Evolutionary conservation across 2,888 invertebrate species (phyloP), one percentile per base, ranked within the genome.

Genomic region (Drosophila subquinaria): DNA sequence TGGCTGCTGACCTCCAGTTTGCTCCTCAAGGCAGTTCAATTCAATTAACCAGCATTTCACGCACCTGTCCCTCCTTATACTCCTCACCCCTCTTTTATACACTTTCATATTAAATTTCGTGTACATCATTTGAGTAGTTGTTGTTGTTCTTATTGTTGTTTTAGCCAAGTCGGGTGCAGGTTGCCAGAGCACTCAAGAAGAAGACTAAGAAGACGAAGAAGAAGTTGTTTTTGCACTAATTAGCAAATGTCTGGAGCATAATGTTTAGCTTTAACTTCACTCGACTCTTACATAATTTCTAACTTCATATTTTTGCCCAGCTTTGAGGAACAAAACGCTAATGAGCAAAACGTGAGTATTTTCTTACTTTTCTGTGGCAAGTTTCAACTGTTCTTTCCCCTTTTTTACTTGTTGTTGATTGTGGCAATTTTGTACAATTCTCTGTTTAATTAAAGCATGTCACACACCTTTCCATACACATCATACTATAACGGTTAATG

Each of bases 261-360:
- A 20, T 59, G 57, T 73, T 77, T 56, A 45, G 48, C 63, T 67
- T 78, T 56, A 63, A 50, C 60, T 70, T 17, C 30, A 51, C 56
- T 64, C 48, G 15, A n/a, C 11, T 17, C 43, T 23, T 50, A 17
- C 59, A 43, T 51, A 59, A 53, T 64, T 61, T 23, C 47, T 45
- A 69, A 65, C 55, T 75, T 67, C 45, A 67, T 67, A 67, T 61
- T 61, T 66, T 30, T 38, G 43, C 47, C 59, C 30, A 35, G 38
- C 61, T 64, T 55, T 35, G 55, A 30, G 30, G 30, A 38, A 3
- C 27, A 5, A 27, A 47, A 45, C 71, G 68, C 89, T 83, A 83
- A 83, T 83, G 82, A 83, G 82, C 72, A 60, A 50, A 73, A 70
- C 76, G 80, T 73, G 83, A 69, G 81, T 52, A 72, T 69, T 72